Evolutionary conservation across 2,888 invertebrate species (phyloP).

Genomic region (Drosophila picticornis): DNA sequence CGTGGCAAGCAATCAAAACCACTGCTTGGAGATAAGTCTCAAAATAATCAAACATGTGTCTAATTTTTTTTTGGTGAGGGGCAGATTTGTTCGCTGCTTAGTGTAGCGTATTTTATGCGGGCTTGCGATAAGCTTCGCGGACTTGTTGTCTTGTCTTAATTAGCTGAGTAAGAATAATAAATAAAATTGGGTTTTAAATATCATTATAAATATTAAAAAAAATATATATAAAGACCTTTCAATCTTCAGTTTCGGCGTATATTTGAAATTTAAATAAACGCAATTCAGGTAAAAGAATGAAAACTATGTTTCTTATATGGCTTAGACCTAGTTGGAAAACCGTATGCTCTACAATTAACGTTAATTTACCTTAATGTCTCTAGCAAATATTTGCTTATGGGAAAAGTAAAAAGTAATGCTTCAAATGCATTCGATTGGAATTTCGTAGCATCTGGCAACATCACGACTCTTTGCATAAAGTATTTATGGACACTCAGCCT

Average conservation of each 20-base stretch:
- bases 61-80: not conserved
- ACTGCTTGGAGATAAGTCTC: slow-evolving; percentile 38
- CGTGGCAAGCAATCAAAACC: slow-evolving; percentile 25
- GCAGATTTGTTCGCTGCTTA: not conserved
- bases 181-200: not conserved
- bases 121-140: not conserved
- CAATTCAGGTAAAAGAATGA: not conserved
- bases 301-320: no score
- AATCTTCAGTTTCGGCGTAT: not conserved
- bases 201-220: no score
- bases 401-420: not conserved
- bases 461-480: not conserved
- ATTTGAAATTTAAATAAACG: not conserved
- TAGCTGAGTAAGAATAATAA: not conserved
- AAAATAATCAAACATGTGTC: not conserved
- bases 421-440: slow-evolving; percentile 5
- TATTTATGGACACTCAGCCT: slow-evolving; percentile 21
- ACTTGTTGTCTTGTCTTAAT: not conserved
- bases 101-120: slow-evolving; percentile 9
- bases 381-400: slow-evolving; percentile 3
- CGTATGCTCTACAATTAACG: not conserved
- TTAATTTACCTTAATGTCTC: not conserved
- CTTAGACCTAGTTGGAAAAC: not conserved
- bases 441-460: slow-evolving; percentile 17
- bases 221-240: not conserved